Conservation (phyloP, 2,888 invertebrate genomes). For the Acrocyrtus sp. region DNA sequence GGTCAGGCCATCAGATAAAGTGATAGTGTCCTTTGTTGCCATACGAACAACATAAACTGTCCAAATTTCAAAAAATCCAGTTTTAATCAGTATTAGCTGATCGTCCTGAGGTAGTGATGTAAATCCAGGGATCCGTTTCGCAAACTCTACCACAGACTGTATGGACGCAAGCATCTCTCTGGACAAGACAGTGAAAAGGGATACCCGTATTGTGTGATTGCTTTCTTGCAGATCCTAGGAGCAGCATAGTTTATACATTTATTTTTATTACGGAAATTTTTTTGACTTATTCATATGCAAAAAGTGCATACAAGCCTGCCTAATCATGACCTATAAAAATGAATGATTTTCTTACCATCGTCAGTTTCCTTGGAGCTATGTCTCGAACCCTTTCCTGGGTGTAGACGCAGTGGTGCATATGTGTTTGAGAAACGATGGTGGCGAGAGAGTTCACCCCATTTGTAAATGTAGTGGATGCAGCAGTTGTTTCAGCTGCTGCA, state of each 20-base stretch:
- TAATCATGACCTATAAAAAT: no score
- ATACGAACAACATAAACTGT: constrained; percentile 85
- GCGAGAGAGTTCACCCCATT: constrained; percentile 58
- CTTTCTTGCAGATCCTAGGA: constrained; percentile 66
- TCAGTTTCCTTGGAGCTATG: constrained; percentile 60
- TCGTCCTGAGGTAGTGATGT: constrained; percentile 91
- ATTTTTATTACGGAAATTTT: no score
- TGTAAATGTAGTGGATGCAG: constrained; percentile 73
- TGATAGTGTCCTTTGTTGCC: constrained; percentile 75
- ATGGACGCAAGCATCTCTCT: constrained; percentile 88
- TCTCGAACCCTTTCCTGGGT: constrained; percentile 76
- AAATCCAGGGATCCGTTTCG: constrained; percentile 93
- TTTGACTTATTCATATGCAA: no score
- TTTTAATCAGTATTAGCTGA: constrained; percentile 95
- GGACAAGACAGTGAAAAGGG: constrained; percentile 91
- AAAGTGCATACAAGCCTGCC: no score
- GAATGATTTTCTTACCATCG: constrained; percentile 59
- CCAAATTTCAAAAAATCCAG: constrained; percentile 97
- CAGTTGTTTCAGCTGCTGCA: constrained; percentile 66
- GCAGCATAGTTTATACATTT: no score
- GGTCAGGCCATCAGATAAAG: constrained; percentile 90
- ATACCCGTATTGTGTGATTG: constrained; percentile 78
- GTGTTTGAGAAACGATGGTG: constrained; percentile 70
- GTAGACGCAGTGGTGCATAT: constrained; percentile 87
- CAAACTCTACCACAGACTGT: constrained; percentile 95